Conservation (phyloP, 2,888 invertebrate genomes). For the Mantis religiosa region DNA sequence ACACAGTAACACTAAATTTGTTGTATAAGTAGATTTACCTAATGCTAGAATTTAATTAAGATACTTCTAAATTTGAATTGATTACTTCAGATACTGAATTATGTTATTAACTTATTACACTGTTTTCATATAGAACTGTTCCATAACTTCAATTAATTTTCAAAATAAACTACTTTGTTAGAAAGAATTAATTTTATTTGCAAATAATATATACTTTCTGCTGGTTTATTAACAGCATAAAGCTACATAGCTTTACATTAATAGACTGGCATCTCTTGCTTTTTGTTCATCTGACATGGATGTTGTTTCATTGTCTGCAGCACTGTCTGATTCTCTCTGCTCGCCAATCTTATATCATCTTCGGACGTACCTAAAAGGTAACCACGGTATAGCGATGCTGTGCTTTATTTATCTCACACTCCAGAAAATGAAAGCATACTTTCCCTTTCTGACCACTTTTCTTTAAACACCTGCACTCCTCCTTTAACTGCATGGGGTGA, state of each 20-base stretch:
- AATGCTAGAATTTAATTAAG: too few relatives aligned
- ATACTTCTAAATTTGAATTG: too few relatives aligned
- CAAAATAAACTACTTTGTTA: background rate
- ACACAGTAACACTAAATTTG: background rate
- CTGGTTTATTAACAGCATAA: background rate
- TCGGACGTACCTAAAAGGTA: conserved; percentile 39
- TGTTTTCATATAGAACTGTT: background rate
- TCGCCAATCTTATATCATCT: conserved; percentile 35
- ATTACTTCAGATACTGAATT: background rate
- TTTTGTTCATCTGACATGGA: conserved; percentile 12
- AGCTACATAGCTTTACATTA: background rate
- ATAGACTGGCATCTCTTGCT: background rate
- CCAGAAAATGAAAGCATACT: background rate
- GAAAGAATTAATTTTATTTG: background rate
- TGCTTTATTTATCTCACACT: background rate
- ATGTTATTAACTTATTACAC: background rate
- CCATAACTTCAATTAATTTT: background rate
- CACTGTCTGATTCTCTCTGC: conserved; percentile 27
- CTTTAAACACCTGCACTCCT: background rate
- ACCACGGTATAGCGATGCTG: conserved; percentile 17
- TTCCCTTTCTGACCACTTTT: background rate
- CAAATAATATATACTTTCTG: background rate
- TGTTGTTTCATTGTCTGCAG: conserved; percentile 29
- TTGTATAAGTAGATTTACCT: too few relatives aligned
- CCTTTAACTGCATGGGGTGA: conserved; percentile 6